Percentiles rank a stretch among this genome's conserved stretches.
These are phyloP conservation scores for Microplitis mediator DNA, from an alignment of 1,140 invertebrate genomes.

Conservation along the genomic window DNA sequence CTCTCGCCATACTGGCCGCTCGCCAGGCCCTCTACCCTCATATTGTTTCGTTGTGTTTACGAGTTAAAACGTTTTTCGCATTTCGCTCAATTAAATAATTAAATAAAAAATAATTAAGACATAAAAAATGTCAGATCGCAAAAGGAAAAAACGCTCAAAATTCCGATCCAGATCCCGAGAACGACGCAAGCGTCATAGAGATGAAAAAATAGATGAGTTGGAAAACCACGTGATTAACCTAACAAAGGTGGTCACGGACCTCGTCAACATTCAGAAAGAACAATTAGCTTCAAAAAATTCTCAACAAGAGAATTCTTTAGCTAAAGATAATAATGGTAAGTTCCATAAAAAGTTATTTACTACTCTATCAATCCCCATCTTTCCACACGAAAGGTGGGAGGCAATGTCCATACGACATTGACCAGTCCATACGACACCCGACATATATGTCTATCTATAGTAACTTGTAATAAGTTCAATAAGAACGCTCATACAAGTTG, in stretches of 20 bases:
- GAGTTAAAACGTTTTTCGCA: background rate
- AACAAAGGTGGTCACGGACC: background rate
- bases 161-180: no score
- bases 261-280: background rate
- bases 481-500: background rate
- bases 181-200: no score
- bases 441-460: conserved; percentile 19
- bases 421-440: conserved; percentile 3
- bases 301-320: background rate
- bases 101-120: background rate
- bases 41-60: conserved; percentile 1
- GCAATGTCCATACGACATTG: background rate
- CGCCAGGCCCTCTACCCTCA: background rate
- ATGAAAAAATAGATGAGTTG: no score
- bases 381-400: conserved; percentile 25
- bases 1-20: background rate
- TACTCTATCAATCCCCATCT: background rate
- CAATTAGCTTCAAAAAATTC: background rate
- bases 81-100: background rate
- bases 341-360: background rate
- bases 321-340: background rate
- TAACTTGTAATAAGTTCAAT: background rate
- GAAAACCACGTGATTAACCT: no score
- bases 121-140: background rate
- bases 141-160: background rate